Base-by-base conservation (phyloP, 2,888 invertebrate genomes). In the Polydrusus pterygomalis region DNA sequence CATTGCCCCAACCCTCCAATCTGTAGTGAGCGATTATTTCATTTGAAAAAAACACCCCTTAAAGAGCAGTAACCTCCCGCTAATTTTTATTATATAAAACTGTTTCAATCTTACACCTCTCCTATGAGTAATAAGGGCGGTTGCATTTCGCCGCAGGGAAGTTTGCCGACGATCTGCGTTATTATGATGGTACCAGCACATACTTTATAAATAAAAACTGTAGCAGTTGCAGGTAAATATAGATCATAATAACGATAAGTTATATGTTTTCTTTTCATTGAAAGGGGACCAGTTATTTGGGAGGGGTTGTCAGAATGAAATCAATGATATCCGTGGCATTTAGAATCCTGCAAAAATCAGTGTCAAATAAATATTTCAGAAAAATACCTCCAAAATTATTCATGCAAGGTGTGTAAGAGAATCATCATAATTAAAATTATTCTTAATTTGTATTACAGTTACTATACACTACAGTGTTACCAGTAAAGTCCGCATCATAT, bases 111-210 rank as follows among this genome's bases (percentile, higher is more conserved):
- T 40, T 67, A 30, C 47, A 63, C 64, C 71, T 60, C 47, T 47
- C n/a, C 64, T 47, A 65, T 74, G 34, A 68, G 43, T 68, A 68
- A 67, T 58, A n/a, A 34, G 25, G 38, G 58, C 70, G 47, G 64
- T 70, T 47, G n/a, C 45, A 64, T 71, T 71, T 75, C 75, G 13
- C 75, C 51, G 25, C 65, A 51, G 75, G 75, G 70, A 58, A 65
- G 15, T 51, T 67, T 63, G 62, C 58, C 15, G 67, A 54, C 58
- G 63, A 64, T 68, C 68, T 38, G n/a, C 38, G 34, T 70, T 67
- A 75, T 79, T 80, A 81, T 81, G 80, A 77, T 79, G 81, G 81
- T 81, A 81, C 81, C 81, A 80, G 81, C 81, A 81, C 77, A 69
- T 68, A 77, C 69, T 75, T 76, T 65, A 65, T 38, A 43, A 51